A percentile compares a stretch with the other conserved stretches of the same genome.
Conservation (phyloP, 2,113 vertebrate species). For the Hepsetus odoe region DNA sequence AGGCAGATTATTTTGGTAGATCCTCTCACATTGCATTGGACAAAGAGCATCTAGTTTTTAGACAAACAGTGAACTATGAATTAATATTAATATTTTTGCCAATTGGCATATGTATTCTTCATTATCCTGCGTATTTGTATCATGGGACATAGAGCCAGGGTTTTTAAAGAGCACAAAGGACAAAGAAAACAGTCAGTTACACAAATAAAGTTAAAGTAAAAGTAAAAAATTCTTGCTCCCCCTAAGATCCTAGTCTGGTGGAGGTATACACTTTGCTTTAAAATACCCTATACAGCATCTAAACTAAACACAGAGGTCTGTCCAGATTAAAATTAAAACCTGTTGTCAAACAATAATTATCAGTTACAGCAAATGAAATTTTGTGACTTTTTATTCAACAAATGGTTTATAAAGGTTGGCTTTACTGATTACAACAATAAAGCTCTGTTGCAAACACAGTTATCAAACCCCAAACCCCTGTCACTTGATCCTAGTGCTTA, state of each 20-base stretch:
- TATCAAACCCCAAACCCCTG: too few relatives aligned
- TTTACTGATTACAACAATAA: neutral
- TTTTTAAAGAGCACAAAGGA: neutral
- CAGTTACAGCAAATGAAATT: neutral
- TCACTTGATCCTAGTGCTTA: too few relatives aligned
- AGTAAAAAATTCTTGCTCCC: neutral
- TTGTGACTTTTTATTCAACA: neutral
- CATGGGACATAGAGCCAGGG: neutral
- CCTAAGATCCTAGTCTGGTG: neutral
- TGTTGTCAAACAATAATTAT: neutral
- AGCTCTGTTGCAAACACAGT: neutral
- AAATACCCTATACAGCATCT: neutral
- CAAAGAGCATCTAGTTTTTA: constrained; percentile 37
- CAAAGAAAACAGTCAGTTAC: neutral
- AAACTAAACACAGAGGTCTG: neutral
- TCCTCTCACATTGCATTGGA: neutral
- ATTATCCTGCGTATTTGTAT: neutral
- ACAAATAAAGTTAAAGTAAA: neutral
- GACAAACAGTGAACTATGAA: constrained; percentile 23
- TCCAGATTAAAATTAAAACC: neutral
- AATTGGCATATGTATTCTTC: neutral
- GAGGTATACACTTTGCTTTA: neutral
- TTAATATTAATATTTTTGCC: too few relatives aligned
- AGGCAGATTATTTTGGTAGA: constrained; percentile 43
- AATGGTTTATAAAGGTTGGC: neutral